Conservation (phyloP, 2,888 invertebrate genomes). For the Fragum fragum region DNA sequence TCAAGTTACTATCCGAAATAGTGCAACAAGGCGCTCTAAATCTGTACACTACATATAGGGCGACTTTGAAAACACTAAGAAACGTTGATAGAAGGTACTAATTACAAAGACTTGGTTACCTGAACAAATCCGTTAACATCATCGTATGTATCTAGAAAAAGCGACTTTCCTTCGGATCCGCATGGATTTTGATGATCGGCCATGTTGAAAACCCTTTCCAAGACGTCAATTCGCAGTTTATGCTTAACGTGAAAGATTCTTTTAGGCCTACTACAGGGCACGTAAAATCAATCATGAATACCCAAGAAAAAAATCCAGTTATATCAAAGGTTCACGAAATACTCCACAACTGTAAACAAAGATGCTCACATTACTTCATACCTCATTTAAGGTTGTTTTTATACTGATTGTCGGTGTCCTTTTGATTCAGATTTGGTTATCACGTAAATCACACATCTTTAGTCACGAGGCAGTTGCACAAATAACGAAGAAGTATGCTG, state of each 20-base stretch:
- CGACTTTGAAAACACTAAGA: too few relatives aligned
- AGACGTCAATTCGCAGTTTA: too few relatives aligned
- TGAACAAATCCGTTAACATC: conserved; percentile 64
- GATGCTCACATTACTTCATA: neutral
- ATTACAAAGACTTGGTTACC: conserved; percentile 25
- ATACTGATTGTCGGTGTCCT: conserved; percentile 66
- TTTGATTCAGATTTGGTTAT: conserved; percentile 80
- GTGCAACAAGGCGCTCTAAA: too few relatives aligned
- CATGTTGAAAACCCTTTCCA: neutral
- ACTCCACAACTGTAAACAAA: neutral
- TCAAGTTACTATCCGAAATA: neutral
- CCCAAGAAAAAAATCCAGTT: too few relatives aligned
- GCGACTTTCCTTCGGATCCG: conserved; percentile 29
- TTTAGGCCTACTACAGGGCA: too few relatives aligned
- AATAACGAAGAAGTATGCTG: conserved; percentile 78
- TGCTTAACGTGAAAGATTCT: too few relatives aligned
- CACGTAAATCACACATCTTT: conserved; percentile 79
- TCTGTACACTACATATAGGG: too few relatives aligned
- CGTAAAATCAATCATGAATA: too few relatives aligned
- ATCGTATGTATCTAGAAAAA: conserved; percentile 49
- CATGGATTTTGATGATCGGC: conserved; percentile 17
- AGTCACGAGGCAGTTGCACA: conserved; percentile 76
- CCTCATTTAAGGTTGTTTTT: conserved; percentile 57
- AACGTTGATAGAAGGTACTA: too few relatives aligned
- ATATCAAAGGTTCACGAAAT: too few relatives aligned